Conservation (phyloP, 2,113 vertebrate species). For the Micromys minutus region DNA sequence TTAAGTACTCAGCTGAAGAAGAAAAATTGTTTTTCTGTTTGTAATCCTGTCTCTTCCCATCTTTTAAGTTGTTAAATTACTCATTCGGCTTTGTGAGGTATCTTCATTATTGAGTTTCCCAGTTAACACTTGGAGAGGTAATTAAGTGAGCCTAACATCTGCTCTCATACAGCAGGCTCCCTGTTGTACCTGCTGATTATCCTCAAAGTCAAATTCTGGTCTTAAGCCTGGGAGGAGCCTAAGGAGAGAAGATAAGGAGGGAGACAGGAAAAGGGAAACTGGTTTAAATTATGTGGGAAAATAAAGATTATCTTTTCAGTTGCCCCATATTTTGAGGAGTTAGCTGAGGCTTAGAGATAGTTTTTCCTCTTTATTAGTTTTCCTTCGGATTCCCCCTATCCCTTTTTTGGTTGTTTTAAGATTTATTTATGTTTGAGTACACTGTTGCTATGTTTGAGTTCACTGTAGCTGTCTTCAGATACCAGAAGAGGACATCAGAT, state of each 20-base stretch:
- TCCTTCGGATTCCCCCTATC: neutral
- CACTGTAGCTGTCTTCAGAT: no score
- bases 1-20: neutral
- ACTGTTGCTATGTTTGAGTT: no score
- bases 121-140: neutral
- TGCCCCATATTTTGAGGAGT: neutral
- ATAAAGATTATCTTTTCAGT: neutral
- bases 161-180: neutral
- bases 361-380: neutral
- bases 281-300: neutral
- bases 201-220: neutral
- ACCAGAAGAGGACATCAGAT: neutral
- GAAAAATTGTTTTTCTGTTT: slow-evolving; percentile 53
- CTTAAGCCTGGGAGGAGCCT: neutral
- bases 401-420: neutral
- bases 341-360: neutral
- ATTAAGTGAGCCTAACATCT: neutral
- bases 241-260: neutral
- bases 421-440: neutral
- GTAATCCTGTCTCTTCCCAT: neutral
- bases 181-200: neutral
- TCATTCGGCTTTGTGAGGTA: neutral
- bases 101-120: slow-evolving; percentile 14
- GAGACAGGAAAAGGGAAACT: neutral
- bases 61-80: neutral